Percentiles rank a stretch among this genome's conserved stretches.
Evolutionary conservation across 2,888 invertebrate species (phyloP).

Genomic region (Portevinia maculata): DNA sequence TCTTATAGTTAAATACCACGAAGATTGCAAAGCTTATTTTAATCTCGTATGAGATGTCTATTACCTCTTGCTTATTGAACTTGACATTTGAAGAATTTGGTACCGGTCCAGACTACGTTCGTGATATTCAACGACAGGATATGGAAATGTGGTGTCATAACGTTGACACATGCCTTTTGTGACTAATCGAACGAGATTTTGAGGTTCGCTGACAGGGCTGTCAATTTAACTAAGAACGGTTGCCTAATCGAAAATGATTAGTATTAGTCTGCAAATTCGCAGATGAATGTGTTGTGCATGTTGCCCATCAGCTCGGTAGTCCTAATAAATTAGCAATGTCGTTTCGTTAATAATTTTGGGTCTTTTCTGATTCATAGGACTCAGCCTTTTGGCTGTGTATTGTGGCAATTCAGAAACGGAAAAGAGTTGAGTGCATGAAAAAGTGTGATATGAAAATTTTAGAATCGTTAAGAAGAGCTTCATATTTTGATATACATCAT

Average conservation of each 20-base stretch:
- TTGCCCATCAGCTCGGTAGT: constrained; percentile 51
- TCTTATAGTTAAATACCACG: constrained; percentile 22
- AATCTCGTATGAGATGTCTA: constrained; percentile 48
- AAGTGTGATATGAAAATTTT: too few relatives aligned
- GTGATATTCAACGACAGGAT: constrained; percentile 49
- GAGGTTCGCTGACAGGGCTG: constrained; percentile 61
- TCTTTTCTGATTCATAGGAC: not conserved
- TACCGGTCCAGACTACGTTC: constrained; percentile 33
- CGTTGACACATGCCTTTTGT: constrained; percentile 71
- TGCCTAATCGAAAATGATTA: constrained; percentile 59
- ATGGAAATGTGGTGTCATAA: constrained; percentile 70
- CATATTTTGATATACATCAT: too few relatives aligned
- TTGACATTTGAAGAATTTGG: constrained; percentile 50
- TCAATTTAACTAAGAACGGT: constrained; percentile 62
- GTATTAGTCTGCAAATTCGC: constrained; percentile 61
- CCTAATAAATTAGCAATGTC: constrained; percentile 51
- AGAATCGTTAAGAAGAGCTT: too few relatives aligned
- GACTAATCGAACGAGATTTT: constrained; percentile 58
- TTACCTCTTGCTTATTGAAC: constrained; percentile 32
- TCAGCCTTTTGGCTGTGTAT: not conserved
- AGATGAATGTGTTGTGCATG: constrained; percentile 58
- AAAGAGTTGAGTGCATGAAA: too few relatives aligned
- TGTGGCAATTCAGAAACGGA: not conserved
- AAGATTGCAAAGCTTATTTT: constrained; percentile 60
- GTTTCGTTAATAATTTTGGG: constrained; percentile 27